Percentiles rank a stretch among this genome's conserved stretches.
These are phyloP conservation scores for Archegozetes longisetosus DNA, from an alignment of 1,140 invertebrate genomes.

Conservation along the genomic window DNA sequence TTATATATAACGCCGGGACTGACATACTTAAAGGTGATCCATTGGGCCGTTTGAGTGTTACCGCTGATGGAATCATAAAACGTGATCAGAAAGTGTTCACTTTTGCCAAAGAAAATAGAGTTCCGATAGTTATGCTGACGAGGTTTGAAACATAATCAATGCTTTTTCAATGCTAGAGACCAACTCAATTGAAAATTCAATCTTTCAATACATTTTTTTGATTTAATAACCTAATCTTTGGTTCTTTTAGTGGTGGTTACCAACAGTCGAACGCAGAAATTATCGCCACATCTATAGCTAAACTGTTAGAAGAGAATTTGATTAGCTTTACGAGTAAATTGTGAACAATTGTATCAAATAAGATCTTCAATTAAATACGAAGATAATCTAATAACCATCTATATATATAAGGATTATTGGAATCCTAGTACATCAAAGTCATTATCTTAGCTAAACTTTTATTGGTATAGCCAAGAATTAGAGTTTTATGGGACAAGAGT, in stretches of 20 bases:
- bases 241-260: conserved; percentile 62
- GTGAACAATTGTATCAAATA: no score
- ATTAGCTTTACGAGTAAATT: no score
- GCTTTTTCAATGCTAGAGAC: neutral
- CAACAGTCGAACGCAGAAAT: conserved; percentile 51
- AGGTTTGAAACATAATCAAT: conserved; percentile 30
- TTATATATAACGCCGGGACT: conserved; percentile 76
- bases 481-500: no score
- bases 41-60: conserved; percentile 37
- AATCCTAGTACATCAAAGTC: no score
- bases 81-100: conserved; percentile 66
- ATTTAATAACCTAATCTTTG: neutral
- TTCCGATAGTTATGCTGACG: conserved; percentile 72
- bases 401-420: no score
- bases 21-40: conserved; percentile 61
- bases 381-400: no score
- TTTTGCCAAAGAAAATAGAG: conserved; percentile 41
- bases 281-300: conserved; percentile 42
- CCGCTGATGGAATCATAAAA: conserved; percentile 51
- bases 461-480: no score
- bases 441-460: no score
- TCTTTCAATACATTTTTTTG: neutral
- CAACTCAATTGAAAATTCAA: neutral
- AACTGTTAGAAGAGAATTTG: conserved; percentile 3
- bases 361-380: no score